phyloP scores from a whole-genome alignment of 2,888 invertebrate species.

The Caenorhabditis afra region DNA sequence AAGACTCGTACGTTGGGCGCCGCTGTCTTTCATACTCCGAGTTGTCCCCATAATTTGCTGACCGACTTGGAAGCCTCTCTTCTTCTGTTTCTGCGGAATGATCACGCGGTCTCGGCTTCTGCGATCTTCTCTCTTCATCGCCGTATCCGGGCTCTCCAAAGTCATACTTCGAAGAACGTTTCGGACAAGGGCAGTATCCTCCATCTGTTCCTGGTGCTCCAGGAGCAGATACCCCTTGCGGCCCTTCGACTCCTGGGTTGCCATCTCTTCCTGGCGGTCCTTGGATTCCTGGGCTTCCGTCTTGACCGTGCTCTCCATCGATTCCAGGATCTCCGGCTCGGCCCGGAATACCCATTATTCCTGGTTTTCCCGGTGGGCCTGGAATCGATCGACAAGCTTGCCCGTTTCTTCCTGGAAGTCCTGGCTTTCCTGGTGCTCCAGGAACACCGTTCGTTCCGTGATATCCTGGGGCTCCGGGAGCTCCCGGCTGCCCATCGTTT shows the following conservation, averaged over 20 bases:
- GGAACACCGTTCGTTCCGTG: slow-evolving; percentile 44
- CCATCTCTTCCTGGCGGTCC: slow-evolving; percentile 61
- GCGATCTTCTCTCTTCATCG: slow-evolving; percentile 26
- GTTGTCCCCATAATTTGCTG: slow-evolving; percentile 19
- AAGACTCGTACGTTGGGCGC: slow-evolving; percentile 37
- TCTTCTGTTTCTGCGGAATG: slow-evolving; percentile 17
- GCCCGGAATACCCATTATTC: slow-evolving; percentile 47
- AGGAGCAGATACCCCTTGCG: slow-evolving; percentile 40
- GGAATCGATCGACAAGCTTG: slow-evolving; percentile 39
- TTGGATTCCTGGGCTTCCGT: slow-evolving; percentile 59
- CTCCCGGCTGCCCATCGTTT: slow-evolving; percentile 57
- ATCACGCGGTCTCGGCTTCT: slow-evolving; percentile 21
- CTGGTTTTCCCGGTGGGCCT: slow-evolving; percentile 59
- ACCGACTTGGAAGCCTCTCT: slow-evolving; percentile 2
- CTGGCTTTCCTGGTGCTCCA: slow-evolving; percentile 55
- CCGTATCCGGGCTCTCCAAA: slow-evolving; percentile 30
- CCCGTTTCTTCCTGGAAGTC: slow-evolving; percentile 52
- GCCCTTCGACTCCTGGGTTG: slow-evolving; percentile 52
- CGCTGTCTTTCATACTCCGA: slow-evolving; percentile 23
- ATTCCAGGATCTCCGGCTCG: slow-evolving; percentile 55
- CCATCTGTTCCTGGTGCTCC: slow-evolving; percentile 60
- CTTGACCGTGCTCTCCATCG: slow-evolving; percentile 62
- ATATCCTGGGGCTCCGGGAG: slow-evolving; percentile 54
- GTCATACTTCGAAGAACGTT: slow-evolving; percentile 45
- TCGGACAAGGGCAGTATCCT: slow-evolving; percentile 63